Percentiles rank a stretch among this genome's conserved stretches.
These are phyloP conservation scores for Etia nguti DNA, from an alignment of 2,113 vertebrate species.

Conservation along the genomic window DNA sequence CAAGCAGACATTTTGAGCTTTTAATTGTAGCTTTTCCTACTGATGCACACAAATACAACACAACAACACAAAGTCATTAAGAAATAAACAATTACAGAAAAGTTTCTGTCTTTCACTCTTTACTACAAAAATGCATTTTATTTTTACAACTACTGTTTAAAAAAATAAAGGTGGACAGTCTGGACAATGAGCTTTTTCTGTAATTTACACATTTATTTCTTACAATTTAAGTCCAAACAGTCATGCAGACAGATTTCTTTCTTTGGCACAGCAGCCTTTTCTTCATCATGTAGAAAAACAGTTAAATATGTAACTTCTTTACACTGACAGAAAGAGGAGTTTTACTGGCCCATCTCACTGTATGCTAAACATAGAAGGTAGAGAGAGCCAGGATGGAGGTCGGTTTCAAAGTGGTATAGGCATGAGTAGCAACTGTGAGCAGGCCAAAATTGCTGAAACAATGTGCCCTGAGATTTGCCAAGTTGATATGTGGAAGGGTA, in stretches of 20 bases:
- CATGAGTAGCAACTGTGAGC: not conserved
- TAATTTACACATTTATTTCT: not conserved
- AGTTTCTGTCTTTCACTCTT: not conserved
- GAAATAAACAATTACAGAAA: not conserved
- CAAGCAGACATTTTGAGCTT: not conserved
- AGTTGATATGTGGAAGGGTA: not conserved
- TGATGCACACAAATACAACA: not conserved
- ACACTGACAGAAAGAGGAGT: not conserved
- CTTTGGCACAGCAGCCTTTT: not conserved
- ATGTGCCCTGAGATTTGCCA: not conserved
- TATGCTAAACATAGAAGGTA: not conserved
- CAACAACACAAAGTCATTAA: not conserved
- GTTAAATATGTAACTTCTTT: not conserved
- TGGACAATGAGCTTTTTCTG: not conserved
- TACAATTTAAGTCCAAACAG: not conserved
- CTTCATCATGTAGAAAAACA: not conserved
- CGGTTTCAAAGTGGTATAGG: not conserved
- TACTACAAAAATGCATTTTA: not conserved
- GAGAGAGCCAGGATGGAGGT: not conserved
- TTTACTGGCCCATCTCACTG: not conserved
- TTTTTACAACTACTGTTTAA: not conserved
- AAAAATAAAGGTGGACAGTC: not conserved
- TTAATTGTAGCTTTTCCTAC: not conserved
- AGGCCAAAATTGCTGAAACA: not conserved
- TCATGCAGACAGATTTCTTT: not conserved